phyloP scores from a whole-genome alignment of 2,113 vertebrate species.

The Mesitornis unicolor region DNA sequence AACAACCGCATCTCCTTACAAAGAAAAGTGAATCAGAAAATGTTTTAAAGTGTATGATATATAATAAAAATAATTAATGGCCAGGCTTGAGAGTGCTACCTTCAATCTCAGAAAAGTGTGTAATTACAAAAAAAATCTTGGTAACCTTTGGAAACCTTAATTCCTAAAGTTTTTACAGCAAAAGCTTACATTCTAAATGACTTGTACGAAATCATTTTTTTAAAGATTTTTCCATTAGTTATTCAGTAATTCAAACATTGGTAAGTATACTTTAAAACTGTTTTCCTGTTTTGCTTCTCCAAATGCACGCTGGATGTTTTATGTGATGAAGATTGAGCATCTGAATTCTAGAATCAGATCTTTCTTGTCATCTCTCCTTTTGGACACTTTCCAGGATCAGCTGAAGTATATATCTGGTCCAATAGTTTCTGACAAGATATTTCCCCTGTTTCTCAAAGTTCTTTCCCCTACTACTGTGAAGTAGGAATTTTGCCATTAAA shows the following conservation, averaged over 20 bases:
- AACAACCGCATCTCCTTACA: not conserved
- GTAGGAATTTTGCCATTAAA: not conserved
- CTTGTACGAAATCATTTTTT: not conserved
- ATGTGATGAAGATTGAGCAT: accelerated
- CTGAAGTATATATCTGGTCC: not conserved
- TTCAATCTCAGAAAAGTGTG: not conserved
- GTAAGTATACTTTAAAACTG: not conserved
- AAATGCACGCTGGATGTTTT: accelerated
- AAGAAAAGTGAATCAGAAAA: not conserved
- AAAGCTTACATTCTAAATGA: not conserved
- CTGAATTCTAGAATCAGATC: not conserved
- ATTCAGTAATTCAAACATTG: not conserved
- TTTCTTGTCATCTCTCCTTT: not conserved
- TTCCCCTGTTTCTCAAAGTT: not conserved
- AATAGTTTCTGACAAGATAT: not conserved
- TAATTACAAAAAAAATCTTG: not conserved
- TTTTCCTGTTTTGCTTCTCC: not conserved
- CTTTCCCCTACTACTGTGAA: not conserved
- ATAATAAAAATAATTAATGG: not conserved
- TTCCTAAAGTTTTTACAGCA: not conserved
- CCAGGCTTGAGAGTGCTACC: not conserved
- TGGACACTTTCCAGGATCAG: not conserved
- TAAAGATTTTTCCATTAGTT: not conserved
- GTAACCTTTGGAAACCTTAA: not conserved
- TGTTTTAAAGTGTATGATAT: not conserved